A percentile compares a stretch with the other conserved stretches of the same genome.
Conservation (phyloP, 2,888 invertebrate species). For the Eupeodes luniger region DNA sequence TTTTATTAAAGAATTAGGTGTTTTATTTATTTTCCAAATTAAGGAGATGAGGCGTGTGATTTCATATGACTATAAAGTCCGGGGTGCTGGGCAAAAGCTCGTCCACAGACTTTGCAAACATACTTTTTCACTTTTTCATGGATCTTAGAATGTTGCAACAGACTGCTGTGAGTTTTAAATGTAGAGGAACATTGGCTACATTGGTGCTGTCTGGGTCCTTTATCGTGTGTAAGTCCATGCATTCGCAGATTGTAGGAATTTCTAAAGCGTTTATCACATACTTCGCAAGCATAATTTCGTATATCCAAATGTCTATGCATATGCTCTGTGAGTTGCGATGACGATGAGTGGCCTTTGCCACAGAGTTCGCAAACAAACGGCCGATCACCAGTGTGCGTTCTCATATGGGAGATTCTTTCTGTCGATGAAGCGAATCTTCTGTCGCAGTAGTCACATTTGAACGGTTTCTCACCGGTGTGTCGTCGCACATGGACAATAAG, state of each 20-base stretch:
- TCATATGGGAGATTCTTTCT: constrained; percentile 64
- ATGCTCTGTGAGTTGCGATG: constrained; percentile 70
- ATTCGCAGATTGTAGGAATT: constrained; percentile 62
- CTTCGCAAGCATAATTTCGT: constrained; percentile 58
- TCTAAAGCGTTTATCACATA: constrained; percentile 73
- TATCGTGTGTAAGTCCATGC: constrained; percentile 66
- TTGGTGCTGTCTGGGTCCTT: constrained; percentile 54
- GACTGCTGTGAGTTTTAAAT: constrained; percentile 64
- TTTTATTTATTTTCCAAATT: not conserved
- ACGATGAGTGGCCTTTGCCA: constrained; percentile 63
- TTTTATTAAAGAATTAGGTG: not conserved
- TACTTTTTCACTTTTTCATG: constrained; percentile 69
- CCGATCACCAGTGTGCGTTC: constrained; percentile 70
- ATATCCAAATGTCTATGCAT: constrained; percentile 69
- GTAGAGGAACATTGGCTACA: constrained; percentile 60
- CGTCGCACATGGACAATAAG: constrained; percentile 70
- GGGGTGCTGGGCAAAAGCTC: constrained; percentile 75
- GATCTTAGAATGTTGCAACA: constrained; percentile 71
- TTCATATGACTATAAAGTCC: constrained; percentile 77
- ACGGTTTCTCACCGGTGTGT: constrained; percentile 73
- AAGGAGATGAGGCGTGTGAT: constrained; percentile 60
- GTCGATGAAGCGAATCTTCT: constrained; percentile 69
- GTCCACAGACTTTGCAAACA: constrained; percentile 71
- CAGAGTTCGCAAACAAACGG: constrained; percentile 75
- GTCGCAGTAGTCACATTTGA: constrained; percentile 69